Percentiles rank a stretch among this genome's conserved stretches.
Conservation (phyloP, 2,888 invertebrate genomes). For the Drosophila engyochracea region DNA sequence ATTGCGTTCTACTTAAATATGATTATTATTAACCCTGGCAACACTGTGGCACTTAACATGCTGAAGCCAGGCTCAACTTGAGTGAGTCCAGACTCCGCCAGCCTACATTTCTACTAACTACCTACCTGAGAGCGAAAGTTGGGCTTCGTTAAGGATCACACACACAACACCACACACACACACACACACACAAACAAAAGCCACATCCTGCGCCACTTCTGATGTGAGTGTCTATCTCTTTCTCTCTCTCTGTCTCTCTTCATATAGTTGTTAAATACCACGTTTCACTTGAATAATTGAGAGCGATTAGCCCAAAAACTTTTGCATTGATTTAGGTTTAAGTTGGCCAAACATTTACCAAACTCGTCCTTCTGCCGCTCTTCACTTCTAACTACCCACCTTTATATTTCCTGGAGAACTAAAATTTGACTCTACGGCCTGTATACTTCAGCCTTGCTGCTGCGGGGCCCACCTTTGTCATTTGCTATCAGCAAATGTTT, state of each 20-base stretch:
- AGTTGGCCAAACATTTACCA: slow-evolving; percentile 78
- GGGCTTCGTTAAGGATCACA: slow-evolving; percentile 69
- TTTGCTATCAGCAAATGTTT: slow-evolving; percentile 82
- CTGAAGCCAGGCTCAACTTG: slow-evolving; percentile 49
- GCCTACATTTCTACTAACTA: slow-evolving; percentile 8
- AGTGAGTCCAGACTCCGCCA: slow-evolving; percentile 60
- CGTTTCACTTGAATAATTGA: slow-evolving; percentile 84
- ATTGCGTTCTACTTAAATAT: slow-evolving; percentile 67
- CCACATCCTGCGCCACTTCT: slow-evolving; percentile 37
- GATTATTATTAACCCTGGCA: slow-evolving; percentile 77
- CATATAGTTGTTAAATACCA: slow-evolving; percentile 84
- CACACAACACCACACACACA: not conserved
- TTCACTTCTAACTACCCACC: slow-evolving; percentile 6
- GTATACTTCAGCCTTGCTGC: slow-evolving; percentile 25
- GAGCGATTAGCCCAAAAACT: slow-evolving; percentile 84
- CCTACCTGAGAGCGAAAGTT: slow-evolving; percentile 75
- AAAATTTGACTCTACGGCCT: slow-evolving; percentile 48
- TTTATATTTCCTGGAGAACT: slow-evolving; percentile 2
- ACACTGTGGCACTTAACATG: slow-evolving; percentile 64
- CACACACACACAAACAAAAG: slow-evolving; percentile 5
- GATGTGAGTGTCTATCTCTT: slow-evolving; percentile 41
- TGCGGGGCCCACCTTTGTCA: slow-evolving; percentile 70
- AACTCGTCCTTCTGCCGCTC: slow-evolving; percentile 18
- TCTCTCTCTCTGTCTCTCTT: slow-evolving; percentile 24
- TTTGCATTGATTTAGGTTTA: slow-evolving; percentile 83